Evolutionary conservation across 1,140 invertebrate genomes (phyloP), one percentile per base, ranked within the genome.

Genomic region (Pomacea maculata): DNA sequence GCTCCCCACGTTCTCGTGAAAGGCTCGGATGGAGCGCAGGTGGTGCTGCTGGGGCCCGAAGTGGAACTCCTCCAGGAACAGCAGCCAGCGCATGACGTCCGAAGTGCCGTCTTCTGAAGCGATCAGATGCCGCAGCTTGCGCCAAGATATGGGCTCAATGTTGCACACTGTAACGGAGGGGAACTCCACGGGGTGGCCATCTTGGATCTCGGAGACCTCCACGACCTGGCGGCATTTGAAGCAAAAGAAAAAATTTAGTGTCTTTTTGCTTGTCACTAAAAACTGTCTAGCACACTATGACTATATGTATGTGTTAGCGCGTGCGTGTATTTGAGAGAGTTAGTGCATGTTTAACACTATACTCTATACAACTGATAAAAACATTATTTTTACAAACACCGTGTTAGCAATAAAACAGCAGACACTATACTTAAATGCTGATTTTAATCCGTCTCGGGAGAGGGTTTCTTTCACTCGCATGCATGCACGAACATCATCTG

Each of bases 121-220:
- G n/a, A 72, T 67, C 65, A 79, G 34, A 34, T n/a, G 55, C 1
- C 80, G 85, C 72, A 87, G 68, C 74, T 88, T 87, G 11, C 85
- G 84, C 73, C 87, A 75, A 29, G 89, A 90, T 57, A 88, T 86
- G 34, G 89, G 85, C 54, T 86, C 86, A 34, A 87, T 90, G 80
- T 90, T 90, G 79, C 89, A 90, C 34, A 89, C 81, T 7, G 89
- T 87, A 2, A 90, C 85, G 0, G 89, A 85, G 14, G 89, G 89
- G 75, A 87, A 89, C 75, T 90, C 88, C 25, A 89, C 88, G 5
- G 87, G 87, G 86, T 87, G 88, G 63, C 88, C 86, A 67, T 88
- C 86, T 78, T 87, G 88, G 83, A 89, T 89, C 78, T 89, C 85
- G 0, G 88, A 89, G 15, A 89, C 86, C 78, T 89, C 88, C 34